Evolutionary conservation across 2,888 invertebrate genomes (phyloP).

Genomic region (Erebia palarica): DNA sequence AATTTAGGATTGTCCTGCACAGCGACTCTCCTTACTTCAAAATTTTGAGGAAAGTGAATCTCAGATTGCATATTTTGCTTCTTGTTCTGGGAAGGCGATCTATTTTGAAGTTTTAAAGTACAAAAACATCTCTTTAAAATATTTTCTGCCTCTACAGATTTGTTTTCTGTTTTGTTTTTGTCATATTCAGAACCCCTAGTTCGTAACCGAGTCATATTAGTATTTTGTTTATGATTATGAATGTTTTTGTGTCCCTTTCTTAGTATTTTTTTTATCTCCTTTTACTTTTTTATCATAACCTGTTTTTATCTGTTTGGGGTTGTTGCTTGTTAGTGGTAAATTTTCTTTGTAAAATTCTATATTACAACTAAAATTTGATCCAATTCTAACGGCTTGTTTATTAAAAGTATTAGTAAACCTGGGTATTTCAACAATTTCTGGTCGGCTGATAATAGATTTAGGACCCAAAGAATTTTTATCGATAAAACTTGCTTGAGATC

Average conservation of each 20-base stretch:
- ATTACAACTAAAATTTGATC: constrained; percentile 47
- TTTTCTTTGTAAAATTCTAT: constrained; percentile 47
- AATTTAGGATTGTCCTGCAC: constrained; percentile 31
- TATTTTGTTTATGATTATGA: constrained; percentile 21
- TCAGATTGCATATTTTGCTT: constrained; percentile 7
- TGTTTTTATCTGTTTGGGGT: constrained; percentile 16
- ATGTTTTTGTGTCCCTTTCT: constrained; percentile 18
- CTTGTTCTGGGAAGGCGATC: constrained; percentile 14
- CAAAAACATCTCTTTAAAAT: constrained; percentile 55
- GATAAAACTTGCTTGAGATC: constrained; percentile 22
- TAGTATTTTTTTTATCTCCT: constrained; percentile 16
- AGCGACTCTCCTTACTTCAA: constrained; percentile 40
- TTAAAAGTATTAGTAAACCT: constrained; percentile 29
- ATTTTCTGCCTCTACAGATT: constrained; percentile 43
- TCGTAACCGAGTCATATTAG: constrained; percentile 21
- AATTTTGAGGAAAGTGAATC: constrained; percentile 30
- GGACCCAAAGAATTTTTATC: background rate
- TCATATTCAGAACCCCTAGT: constrained; percentile 29
- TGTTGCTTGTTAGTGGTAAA: background rate
- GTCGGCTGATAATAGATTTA: background rate
- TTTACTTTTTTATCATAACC: constrained; percentile 11
- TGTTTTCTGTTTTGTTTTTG: constrained; percentile 38
- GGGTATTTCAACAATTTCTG: constrained; percentile 33
- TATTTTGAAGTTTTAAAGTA: constrained; percentile 47
- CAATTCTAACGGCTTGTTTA: constrained; percentile 44